A percentile compares a stretch with the other conserved stretches of the same genome.
These are phyloP conservation scores for Mechanitis mazaeus DNA, from an alignment of 2,888 invertebrate genomes.

Conservation along the genomic window DNA sequence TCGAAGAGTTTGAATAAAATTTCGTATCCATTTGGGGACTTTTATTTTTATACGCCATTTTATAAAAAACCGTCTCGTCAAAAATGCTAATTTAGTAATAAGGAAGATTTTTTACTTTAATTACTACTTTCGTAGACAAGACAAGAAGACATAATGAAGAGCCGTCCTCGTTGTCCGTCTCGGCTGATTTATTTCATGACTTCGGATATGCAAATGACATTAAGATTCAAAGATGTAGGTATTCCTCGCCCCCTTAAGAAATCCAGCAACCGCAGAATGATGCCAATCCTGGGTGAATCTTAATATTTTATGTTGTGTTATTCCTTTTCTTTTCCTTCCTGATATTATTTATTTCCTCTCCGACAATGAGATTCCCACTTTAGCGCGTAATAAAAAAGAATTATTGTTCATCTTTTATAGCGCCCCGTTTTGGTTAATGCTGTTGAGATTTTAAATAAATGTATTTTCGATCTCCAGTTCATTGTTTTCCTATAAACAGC, in stretches of 20 bases:
- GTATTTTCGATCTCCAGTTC: slow-evolving; percentile 18
- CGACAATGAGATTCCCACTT: slow-evolving; percentile 77
- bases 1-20: slow-evolving; percentile 42
- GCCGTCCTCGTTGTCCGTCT: slow-evolving; percentile 71
- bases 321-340: slow-evolving; percentile 73
- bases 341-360: slow-evolving; percentile 74
- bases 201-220: slow-evolving; percentile 76
- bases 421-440: slow-evolving; percentile 68
- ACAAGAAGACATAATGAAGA: slow-evolving; percentile 60
- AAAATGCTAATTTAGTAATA: slow-evolving; percentile 25
- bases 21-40: slow-evolving; percentile 31
- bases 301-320: slow-evolving; percentile 77
- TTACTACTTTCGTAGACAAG: slow-evolving; percentile 65
- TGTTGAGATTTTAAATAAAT: slow-evolving; percentile 55
- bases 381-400: slow-evolving; percentile 75
- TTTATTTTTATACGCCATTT: slow-evolving; percentile 13
- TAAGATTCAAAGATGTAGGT: slow-evolving; percentile 73
- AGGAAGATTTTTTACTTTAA: slow-evolving; percentile 57
- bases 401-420: slow-evolving; percentile 75
- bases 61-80: not conserved
- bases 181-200: slow-evolving; percentile 76
- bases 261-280: slow-evolving; percentile 71
- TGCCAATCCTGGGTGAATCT: slow-evolving; percentile 76
- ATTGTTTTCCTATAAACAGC: slow-evolving; percentile 4
- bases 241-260: slow-evolving; percentile 61